phyloP scores from a whole-genome alignment of 2,888 invertebrate genomes.

The Drosophila fulvimacula region DNA sequence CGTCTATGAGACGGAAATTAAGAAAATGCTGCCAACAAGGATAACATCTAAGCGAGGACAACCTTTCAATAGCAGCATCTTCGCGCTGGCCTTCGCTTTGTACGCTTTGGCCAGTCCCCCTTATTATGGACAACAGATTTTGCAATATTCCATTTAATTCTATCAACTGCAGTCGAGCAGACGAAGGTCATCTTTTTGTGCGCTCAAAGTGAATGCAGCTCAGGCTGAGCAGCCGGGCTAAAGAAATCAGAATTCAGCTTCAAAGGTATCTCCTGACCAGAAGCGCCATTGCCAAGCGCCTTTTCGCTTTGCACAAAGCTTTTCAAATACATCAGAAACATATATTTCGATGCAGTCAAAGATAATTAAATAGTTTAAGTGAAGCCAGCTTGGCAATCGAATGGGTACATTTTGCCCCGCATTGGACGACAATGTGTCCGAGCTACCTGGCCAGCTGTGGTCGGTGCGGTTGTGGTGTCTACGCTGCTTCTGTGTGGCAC shows the following conservation, averaged over 20 bases:
- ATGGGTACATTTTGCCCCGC: constrained; percentile 40
- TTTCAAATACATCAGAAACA: not conserved
- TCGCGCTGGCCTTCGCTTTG: constrained; percentile 30
- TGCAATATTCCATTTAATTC: constrained; percentile 77
- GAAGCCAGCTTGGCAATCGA: constrained; percentile 27
- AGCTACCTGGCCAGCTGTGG: constrained; percentile 19
- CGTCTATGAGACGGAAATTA: constrained; percentile 74
- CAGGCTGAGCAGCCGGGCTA: constrained; percentile 15
- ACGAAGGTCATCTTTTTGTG: constrained; percentile 26
- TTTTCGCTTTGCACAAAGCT: not conserved
- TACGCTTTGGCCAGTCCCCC: constrained; percentile 31
- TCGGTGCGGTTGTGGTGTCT: constrained; percentile 2
- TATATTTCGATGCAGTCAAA: not conserved
- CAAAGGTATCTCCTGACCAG: constrained; percentile 20
- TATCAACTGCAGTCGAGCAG: constrained; percentile 58
- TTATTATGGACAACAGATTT: constrained; percentile 76
- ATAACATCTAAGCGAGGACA: constrained; percentile 57
- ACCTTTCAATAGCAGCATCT: constrained; percentile 72
- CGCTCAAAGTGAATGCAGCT: constrained; percentile 56
- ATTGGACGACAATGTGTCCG: constrained; percentile 13
- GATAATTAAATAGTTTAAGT: constrained; percentile 5
- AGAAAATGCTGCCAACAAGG: constrained; percentile 48
- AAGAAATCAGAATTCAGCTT: constrained; percentile 27
- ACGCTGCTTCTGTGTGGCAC: constrained; percentile 9
- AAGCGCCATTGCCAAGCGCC: not conserved